Evolutionary conservation across 2,113 vertebrate species (phyloP).

Genomic region (Meleagris gallopavo): DNA sequence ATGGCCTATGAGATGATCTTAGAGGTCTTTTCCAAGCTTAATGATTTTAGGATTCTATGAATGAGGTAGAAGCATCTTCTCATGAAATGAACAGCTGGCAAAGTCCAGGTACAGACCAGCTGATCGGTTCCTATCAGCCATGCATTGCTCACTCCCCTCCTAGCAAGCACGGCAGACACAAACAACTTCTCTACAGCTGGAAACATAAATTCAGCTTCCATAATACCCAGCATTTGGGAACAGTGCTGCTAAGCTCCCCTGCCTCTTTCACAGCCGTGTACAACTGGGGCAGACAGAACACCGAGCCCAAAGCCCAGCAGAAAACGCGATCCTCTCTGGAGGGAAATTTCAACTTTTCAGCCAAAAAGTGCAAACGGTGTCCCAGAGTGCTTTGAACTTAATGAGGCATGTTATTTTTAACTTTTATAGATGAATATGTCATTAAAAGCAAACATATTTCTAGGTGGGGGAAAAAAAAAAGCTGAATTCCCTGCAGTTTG

Average conservation of each 20-base stretch:
- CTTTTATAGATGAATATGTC: slow-evolving; percentile 58
- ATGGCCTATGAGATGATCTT: too few species aligned
- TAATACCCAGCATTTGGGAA: background rate
- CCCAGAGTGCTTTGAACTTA: slow-evolving; percentile 41
- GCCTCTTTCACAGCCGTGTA: background rate
- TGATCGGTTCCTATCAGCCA: fast-evolving
- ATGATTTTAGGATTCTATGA: too few species aligned
- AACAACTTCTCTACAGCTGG: fast-evolving
- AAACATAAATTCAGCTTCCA: background rate
- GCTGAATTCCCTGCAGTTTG: background rate
- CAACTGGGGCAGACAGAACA: background rate
- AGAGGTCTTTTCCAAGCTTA: too few species aligned
- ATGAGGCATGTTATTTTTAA: slow-evolving; percentile 55
- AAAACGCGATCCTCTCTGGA: background rate
- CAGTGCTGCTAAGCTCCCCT: background rate
- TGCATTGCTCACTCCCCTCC: background rate
- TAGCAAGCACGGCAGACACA: background rate
- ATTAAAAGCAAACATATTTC: slow-evolving; percentile 44
- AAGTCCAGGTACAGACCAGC: background rate
- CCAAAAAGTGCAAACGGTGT: slow-evolving; percentile 14
- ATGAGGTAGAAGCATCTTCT: background rate
- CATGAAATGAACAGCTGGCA: background rate
- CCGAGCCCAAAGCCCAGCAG: background rate
- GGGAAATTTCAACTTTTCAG: slow-evolving; percentile 7
- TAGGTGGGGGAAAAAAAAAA: fast-evolving